Percentiles rank a stretch among this genome's conserved stretches.
Evolutionary conservation across 2,113 vertebrate genomes (phyloP).

Genomic region (Gorilla gorilla): DNA sequence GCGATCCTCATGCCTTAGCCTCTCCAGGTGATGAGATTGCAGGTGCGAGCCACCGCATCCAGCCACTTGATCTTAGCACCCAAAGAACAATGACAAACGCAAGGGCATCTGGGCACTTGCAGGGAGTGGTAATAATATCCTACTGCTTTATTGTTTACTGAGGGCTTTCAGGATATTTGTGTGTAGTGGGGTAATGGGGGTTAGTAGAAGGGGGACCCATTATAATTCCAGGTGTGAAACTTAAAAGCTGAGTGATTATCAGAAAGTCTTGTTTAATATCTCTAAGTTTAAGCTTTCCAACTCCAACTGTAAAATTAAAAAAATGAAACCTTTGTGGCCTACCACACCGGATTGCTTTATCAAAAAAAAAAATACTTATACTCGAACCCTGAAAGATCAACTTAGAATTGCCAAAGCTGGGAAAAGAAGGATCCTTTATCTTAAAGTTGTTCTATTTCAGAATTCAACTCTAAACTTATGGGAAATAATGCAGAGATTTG

Average conservation of each 20-base stretch:
- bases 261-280: slow-evolving; percentile 6
- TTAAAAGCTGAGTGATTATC: background rate
- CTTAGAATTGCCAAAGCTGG: background rate
- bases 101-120: background rate
- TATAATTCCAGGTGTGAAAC: background rate
- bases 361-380: background rate
- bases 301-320: background rate
- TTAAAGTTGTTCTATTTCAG: slow-evolving; percentile 27
- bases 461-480: slow-evolving; percentile 50
- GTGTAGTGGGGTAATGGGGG: rapidly evolving
- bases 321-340: background rate
- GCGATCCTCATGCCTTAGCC: no score
- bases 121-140: background rate
- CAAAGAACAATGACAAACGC: background rate
- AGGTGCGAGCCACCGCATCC: no score
- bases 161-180: background rate
- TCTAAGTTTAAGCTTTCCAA: slow-evolving; percentile 15
- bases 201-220: background rate
- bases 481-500: slow-evolving; percentile 39
- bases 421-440: background rate
- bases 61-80: background rate
- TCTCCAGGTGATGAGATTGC: no score
- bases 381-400: background rate
- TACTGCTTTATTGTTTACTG: background rate
- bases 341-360: background rate